A percentile compares a stretch with the other conserved stretches of the same genome.
Evolutionary conservation across 2,797 vertebrate genomes (phyloP).

Genomic region (Adrianichthys oophorus): DNA sequence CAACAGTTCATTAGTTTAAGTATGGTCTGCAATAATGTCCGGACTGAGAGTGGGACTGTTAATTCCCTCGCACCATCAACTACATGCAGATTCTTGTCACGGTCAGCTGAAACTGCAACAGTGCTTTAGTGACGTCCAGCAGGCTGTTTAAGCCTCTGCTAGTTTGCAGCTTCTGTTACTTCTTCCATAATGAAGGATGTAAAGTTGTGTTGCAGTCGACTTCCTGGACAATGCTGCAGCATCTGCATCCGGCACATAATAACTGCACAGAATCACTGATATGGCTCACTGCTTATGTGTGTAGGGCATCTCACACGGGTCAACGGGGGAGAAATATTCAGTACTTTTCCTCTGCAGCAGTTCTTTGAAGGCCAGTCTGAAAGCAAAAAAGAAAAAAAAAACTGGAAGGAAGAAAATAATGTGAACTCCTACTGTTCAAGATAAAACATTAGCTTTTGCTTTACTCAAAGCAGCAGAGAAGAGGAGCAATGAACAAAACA

Average conservation of each 20-base stretch:
- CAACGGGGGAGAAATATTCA: constrained; percentile 33
- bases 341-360: constrained; percentile 36
- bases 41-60: constrained; percentile 5
- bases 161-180: constrained; percentile 19
- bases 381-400: constrained; percentile 12
- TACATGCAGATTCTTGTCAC: constrained; percentile 23
- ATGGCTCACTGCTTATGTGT: constrained; percentile 50
- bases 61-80: constrained; percentile 32
- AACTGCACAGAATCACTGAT: constrained; percentile 46
- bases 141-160: constrained; percentile 36
- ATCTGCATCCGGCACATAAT: constrained; percentile 41
- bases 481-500: neutral
- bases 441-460: constrained; percentile 8
- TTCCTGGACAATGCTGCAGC: constrained; percentile 32
- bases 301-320: constrained; percentile 60
- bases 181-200: constrained; percentile 30
- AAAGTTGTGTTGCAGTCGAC: constrained; percentile 20
- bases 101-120: constrained; percentile 40
- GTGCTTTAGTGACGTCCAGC: constrained; percentile 54
- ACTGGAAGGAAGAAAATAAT: neutral
- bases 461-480: constrained; percentile 2
- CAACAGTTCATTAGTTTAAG: constrained; percentile 3
- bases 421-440: neutral
- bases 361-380: constrained; percentile 57
- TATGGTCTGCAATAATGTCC: constrained; percentile 19